Conservation (phyloP, 2,797 vertebrate species). For the Clamator glandarius region DNA sequence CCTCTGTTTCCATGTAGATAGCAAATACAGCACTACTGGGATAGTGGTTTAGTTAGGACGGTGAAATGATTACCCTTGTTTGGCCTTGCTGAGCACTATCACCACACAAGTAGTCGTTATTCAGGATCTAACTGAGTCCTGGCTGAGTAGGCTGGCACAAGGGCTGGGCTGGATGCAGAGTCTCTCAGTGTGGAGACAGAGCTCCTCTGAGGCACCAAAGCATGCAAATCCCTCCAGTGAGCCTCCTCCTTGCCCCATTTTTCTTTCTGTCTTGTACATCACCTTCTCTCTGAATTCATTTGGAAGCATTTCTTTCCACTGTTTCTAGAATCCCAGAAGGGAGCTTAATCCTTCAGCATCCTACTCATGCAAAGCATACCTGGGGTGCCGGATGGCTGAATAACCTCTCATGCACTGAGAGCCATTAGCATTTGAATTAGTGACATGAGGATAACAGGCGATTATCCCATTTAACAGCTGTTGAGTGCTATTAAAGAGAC, state of each 20-base stretch:
- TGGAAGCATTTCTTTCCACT: slow-evolving; percentile 25
- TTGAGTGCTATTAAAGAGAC: slow-evolving; percentile 61
- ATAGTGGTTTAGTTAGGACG: not conserved
- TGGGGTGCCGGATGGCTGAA: slow-evolving; percentile 23
- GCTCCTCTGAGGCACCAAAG: not conserved
- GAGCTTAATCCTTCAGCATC: slow-evolving; percentile 7
- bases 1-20: not conserved
- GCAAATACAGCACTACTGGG: not conserved
- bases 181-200: not conserved
- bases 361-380: slow-evolving; percentile 14
- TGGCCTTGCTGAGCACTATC: not conserved
- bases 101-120: not conserved
- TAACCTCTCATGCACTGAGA: slow-evolving; percentile 50
- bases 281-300: not conserved
- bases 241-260: not conserved
- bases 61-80: not conserved
- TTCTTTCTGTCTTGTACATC: not conserved
- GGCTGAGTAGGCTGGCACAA: fast-evolving
- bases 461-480: slow-evolving; percentile 78
- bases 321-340: not conserved
- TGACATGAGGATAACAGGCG: slow-evolving; percentile 68
- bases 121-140: not conserved
- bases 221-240: not conserved
- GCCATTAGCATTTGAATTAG: slow-evolving; percentile 78
- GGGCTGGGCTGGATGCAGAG: fast-evolving